Evolutionary conservation across 2,797 vertebrate species (phyloP).

Genomic region (Loriculus beryllinus): DNA sequence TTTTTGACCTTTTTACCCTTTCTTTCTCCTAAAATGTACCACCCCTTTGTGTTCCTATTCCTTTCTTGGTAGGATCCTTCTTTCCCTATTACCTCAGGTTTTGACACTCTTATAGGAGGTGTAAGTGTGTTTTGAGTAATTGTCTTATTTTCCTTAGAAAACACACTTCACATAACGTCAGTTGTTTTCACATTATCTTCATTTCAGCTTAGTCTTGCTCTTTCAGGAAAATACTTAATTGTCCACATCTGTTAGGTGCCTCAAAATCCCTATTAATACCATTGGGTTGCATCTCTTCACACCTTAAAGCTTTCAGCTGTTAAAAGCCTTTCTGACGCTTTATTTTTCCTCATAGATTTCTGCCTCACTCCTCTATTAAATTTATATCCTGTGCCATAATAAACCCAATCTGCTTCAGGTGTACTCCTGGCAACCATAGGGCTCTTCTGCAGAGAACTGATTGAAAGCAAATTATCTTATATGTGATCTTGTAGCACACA

Average conservation of each 20-base stretch:
- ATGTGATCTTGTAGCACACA: rapidly evolving
- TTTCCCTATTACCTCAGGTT: background rate
- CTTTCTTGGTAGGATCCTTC: background rate
- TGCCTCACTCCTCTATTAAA: background rate
- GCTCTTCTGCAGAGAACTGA: background rate
- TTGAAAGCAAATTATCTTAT: background rate
- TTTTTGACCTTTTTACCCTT: background rate
- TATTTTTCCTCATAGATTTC: background rate
- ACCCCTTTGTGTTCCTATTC: background rate
- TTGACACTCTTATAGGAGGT: background rate
- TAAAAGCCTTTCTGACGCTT: background rate
- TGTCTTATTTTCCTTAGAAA: background rate
- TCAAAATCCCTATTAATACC: background rate
- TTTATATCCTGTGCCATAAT: background rate
- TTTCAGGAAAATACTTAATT: background rate
- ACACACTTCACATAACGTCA: rapidly evolving
- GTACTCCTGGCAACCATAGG: background rate
- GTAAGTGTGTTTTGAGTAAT: background rate
- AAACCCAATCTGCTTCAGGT: background rate
- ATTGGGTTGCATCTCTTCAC: background rate
- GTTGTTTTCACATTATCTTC: background rate
- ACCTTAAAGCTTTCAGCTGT: background rate
- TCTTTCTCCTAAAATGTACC: background rate
- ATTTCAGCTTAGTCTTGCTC: background rate
- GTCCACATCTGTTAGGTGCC: background rate